phyloP scores from a whole-genome alignment of 1,140 invertebrate species.

The Epicauta chinensis region DNA sequence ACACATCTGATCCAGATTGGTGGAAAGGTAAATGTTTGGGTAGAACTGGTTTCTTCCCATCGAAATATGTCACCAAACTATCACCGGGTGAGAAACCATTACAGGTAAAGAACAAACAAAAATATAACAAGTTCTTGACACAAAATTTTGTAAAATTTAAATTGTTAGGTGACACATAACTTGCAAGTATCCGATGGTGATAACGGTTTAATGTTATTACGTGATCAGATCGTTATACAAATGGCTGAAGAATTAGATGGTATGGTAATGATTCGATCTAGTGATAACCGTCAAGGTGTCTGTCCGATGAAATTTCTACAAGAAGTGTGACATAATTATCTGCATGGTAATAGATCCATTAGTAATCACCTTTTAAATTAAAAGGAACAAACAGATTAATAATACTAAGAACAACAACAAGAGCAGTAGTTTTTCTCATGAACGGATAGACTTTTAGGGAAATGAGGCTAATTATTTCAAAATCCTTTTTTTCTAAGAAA shows the following conservation, averaged over 20 bases:
- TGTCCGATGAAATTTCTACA: slow-evolving; percentile 79
- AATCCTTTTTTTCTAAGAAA: slow-evolving; percentile 31
- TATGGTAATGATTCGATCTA: slow-evolving; percentile 87
- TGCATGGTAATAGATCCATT: no score
- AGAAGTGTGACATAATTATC: slow-evolving; percentile 45
- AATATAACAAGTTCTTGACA: no score
- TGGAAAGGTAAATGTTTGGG: slow-evolving; percentile 95
- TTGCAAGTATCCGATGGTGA: slow-evolving; percentile 60
- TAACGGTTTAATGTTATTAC: slow-evolving; percentile 53
- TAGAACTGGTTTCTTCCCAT: slow-evolving; percentile 88
- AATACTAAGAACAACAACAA: slow-evolving; percentile 34
- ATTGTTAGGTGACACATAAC: slow-evolving; percentile 57
- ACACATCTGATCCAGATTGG: slow-evolving; percentile 92
- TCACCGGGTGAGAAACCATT: slow-evolving; percentile 83
- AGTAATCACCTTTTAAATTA: no score
- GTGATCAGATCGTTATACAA: slow-evolving; percentile 72
- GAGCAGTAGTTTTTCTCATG: slow-evolving; percentile 36
- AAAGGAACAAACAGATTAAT: no score
- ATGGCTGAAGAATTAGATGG: slow-evolving; percentile 87
- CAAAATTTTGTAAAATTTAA: slow-evolving; percentile 52
- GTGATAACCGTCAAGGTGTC: slow-evolving; percentile 75
- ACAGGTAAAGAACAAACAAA: no score
- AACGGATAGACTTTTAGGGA: slow-evolving; percentile 31
- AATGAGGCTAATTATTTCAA: slow-evolving; percentile 40
- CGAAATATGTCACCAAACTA: slow-evolving; percentile 86